Evolutionary conservation across 2,888 invertebrate species (phyloP).

Genomic region (Actias luna): DNA sequence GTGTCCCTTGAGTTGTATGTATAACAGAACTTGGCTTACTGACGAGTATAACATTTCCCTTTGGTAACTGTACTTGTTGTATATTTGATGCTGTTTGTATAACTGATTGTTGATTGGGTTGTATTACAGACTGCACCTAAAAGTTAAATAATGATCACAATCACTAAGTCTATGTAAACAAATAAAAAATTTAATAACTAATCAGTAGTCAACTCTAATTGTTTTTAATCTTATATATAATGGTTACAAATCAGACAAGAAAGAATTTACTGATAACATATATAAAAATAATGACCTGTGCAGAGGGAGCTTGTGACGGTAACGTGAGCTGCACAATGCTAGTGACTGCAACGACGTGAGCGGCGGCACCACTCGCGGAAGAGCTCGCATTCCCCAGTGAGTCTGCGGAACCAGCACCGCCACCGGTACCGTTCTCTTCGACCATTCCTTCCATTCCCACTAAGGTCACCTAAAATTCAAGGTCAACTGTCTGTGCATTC

Average conservation of each 20-base stretch:
- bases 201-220: not conserved
- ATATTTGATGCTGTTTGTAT: slow-evolving; percentile 95
- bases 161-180: slow-evolving; percentile 22
- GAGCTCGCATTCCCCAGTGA: slow-evolving; percentile 59
- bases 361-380: slow-evolving; percentile 49
- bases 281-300: slow-evolving; percentile 82
- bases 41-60: slow-evolving; percentile 94
- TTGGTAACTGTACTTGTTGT: slow-evolving; percentile 90
- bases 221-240: not conserved
- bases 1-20: slow-evolving; percentile 93
- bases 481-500: slow-evolving; percentile 75
- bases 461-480: slow-evolving; percentile 85
- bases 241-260: not conserved
- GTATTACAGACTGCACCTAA: slow-evolving; percentile 97
- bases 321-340: slow-evolving; percentile 94
- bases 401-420: slow-evolving; percentile 65
- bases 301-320: slow-evolving; percentile 84
- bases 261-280: not conserved
- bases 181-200: slow-evolving; percentile 2
- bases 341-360: slow-evolving; percentile 81
- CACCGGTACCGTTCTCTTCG: slow-evolving; percentile 90
- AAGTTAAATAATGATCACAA: slow-evolving; percentile 35
- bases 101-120: slow-evolving; percentile 97
- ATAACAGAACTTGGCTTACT: slow-evolving; percentile 96
- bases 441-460: slow-evolving; percentile 94